Evolutionary conservation across 2,797 vertebrate genomes (phyloP).

Genomic region (Lycodopsis pacificus): DNA sequence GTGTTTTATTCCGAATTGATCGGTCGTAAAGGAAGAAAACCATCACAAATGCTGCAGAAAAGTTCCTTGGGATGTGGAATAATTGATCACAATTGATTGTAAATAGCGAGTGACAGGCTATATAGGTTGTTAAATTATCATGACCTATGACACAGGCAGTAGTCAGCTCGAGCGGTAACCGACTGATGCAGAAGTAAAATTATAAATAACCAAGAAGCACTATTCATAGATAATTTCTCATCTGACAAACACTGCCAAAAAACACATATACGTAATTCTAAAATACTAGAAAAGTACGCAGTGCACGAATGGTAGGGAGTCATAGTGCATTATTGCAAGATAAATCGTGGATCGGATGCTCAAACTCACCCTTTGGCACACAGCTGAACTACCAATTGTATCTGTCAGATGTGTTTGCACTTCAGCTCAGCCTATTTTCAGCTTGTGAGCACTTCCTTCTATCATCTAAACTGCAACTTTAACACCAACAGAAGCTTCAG

Average conservation of each 20-base stretch:
- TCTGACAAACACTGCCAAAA: not conserved
- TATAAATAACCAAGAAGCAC: not conserved
- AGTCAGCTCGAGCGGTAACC: constrained; percentile 1
- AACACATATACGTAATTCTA: not conserved
- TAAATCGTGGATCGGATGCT: constrained; percentile 30
- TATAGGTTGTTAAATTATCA: not conserved
- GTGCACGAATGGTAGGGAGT: not conserved
- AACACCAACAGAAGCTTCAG: constrained; percentile 53
- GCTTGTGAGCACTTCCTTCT: constrained; percentile 81
- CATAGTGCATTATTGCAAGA: not conserved
- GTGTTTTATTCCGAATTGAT: not conserved
- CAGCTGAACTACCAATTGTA: constrained; percentile 32
- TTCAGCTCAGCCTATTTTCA: constrained; percentile 77
- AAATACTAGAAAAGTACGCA: constrained; percentile 9
- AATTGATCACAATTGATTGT: not conserved
- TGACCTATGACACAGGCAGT: not conserved
- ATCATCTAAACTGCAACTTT: constrained; percentile 65
- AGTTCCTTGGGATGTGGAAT: not conserved
- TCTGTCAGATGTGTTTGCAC: constrained; percentile 53
- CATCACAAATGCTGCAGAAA: not conserved
- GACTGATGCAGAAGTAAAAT: constrained; percentile 14
- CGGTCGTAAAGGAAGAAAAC: not conserved
- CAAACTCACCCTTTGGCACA: constrained; percentile 52
- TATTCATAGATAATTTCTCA: not conserved
- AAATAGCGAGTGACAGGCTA: not conserved